Evolutionary conservation across 2,888 invertebrate species (phyloP), one percentile per base, ranked within the genome.

Genomic region (Mellilla xanthometata): DNA sequence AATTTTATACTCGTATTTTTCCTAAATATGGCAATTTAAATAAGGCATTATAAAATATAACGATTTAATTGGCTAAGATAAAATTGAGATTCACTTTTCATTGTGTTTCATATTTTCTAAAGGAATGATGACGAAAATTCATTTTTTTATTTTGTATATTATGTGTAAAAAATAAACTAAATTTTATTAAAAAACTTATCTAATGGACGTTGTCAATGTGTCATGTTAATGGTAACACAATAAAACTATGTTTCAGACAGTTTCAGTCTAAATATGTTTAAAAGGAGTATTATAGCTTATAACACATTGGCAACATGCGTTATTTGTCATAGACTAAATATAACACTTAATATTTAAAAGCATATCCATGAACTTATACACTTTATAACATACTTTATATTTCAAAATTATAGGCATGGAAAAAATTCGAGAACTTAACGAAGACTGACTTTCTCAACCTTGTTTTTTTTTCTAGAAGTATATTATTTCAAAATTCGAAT

Each of bases 281-380:
- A 46, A 36, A 52, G n/a, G 47, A 48, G 51, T 52, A 45, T 43
- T 51, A 46, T 28, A 12, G 40, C 29, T 22, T 33, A 63, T 72
- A 73, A 81, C 56, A 83, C 84, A 64, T 76, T 73, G 81, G 49
- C 82, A 85, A 85, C 85, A 85, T 85, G 81, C 81, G 31, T 8
- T 39, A 38, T 27, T 1, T 11, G 68, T 38, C 38, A 53, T 52
- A 13, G 7, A 23, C 23, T 46, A 40, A 35, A 36, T 45, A 27
- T 15, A 29, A 44, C 29, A n/a, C n/a, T n/a, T n/a, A 19, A 19
- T 33, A 32, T 22, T 29, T 29, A 39, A 31, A 31, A 39, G 15
- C 33, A 39, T 48, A 48, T 48, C 42, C 15, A 19, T 19, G n/a
- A n/a, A 47, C 47, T n/a, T n/a, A n/a, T n/a, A n/a, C n/a, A n/a